Conservation (phyloP, 1,140 invertebrate species). For the Micrasema longulum region DNA sequence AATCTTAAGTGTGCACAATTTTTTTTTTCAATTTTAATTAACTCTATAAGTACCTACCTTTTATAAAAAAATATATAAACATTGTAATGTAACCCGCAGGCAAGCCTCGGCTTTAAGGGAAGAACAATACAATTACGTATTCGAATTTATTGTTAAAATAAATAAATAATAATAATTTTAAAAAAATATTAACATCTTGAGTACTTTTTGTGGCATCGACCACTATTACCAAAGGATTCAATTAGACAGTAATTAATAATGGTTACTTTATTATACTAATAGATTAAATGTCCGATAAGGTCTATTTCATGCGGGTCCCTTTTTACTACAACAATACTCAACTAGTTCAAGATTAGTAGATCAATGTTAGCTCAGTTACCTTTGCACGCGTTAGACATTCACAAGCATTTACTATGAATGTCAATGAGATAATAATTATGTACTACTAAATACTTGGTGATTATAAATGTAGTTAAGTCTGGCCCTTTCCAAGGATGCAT, state of each 20-base stretch:
- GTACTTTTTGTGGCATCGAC: neutral
- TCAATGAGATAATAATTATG: constrained; percentile 2
- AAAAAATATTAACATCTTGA: too few species aligned
- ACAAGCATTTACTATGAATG: neutral
- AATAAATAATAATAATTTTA: too few species aligned
- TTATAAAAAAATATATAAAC: too few species aligned
- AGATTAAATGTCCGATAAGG: constrained; percentile 5
- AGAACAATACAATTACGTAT: too few species aligned
- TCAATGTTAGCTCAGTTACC: constrained; percentile 18
- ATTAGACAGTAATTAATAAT: neutral
- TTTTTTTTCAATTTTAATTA: too few species aligned
- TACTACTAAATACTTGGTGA: neutral
- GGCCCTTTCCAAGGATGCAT: neutral
- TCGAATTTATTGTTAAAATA: too few species aligned
- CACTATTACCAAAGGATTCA: neutral
- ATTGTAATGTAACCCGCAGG: too few species aligned
- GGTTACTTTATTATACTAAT: neutral
- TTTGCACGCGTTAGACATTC: neutral
- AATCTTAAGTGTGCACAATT: too few species aligned
- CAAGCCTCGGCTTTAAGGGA: too few species aligned
- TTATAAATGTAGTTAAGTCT: neutral
- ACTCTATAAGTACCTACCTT: too few species aligned
- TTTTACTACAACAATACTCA: neutral
- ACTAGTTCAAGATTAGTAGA: constrained; percentile 35
- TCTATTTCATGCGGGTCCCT: constrained; percentile 27